phyloP scores from a whole-genome alignment of 2,888 invertebrate genomes.

The Synergus japonicus region DNA sequence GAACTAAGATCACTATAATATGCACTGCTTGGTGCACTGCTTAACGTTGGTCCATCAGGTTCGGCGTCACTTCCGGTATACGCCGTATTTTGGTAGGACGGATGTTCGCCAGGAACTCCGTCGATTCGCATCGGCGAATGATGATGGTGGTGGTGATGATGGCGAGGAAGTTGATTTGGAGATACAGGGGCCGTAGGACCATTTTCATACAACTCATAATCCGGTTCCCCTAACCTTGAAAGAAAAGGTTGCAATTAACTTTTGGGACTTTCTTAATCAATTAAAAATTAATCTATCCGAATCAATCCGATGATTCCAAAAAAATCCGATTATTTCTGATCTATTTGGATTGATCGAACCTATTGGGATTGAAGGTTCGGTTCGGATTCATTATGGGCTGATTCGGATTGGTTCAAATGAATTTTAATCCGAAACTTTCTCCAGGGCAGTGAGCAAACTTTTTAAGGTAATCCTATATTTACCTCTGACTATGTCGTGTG shows the following conservation, averaged over 20 bases:
- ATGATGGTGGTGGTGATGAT: slow-evolving; percentile 58
- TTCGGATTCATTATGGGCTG: too few relatives aligned
- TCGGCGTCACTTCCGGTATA: slow-evolving; percentile 80
- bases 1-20: slow-evolving; percentile 84
- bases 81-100: slow-evolving; percentile 86
- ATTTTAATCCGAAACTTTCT: too few relatives aligned
- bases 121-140: slow-evolving; percentile 59
- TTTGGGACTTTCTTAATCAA: background rate
- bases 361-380: too few relatives aligned
- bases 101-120: slow-evolving; percentile 70
- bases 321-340: too few relatives aligned
- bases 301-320: too few relatives aligned
- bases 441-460: too few relatives aligned
- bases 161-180: slow-evolving; percentile 65
- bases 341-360: too few relatives aligned
- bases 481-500: slow-evolving; percentile 75
- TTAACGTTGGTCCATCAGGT: slow-evolving; percentile 79
- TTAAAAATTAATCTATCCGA: too few relatives aligned
- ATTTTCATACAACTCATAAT: slow-evolving; percentile 77
- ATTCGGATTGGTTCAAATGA: too few relatives aligned
- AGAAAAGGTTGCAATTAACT: slow-evolving; percentile 27
- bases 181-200: slow-evolving; percentile 70
- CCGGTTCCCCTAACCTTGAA: slow-evolving; percentile 74
- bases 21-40: slow-evolving; percentile 84
- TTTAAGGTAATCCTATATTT: slow-evolving; percentile 31